A percentile compares a stretch with the other conserved stretches of the same genome.
Conservation (phyloP, 2,888 invertebrate species). For the Caenorhabditis doughertyi region DNA sequence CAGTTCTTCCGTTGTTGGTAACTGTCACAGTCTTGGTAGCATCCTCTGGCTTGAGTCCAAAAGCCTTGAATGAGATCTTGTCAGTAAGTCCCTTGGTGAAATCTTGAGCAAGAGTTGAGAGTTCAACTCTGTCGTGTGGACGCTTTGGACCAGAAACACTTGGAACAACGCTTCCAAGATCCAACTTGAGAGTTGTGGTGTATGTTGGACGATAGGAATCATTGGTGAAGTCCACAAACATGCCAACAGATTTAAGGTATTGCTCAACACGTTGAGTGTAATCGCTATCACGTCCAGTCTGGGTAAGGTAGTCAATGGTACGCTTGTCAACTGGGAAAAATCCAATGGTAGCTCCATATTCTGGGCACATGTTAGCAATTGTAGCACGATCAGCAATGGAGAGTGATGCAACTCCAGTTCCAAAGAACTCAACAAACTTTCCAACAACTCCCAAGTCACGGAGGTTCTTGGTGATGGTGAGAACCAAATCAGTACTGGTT, state of each 20-base stretch:
- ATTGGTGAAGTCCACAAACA: slow-evolving; percentile 91
- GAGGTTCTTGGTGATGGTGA: slow-evolving; percentile 96
- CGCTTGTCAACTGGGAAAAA: slow-evolving; percentile 81
- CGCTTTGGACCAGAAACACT: slow-evolving; percentile 97
- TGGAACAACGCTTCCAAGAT: slow-evolving; percentile 92
- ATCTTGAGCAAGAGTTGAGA: slow-evolving; percentile 91
- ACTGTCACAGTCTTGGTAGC: slow-evolving; percentile 70
- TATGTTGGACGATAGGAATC: slow-evolving; percentile 79
- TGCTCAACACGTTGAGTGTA: slow-evolving; percentile 85
- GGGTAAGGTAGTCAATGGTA: slow-evolving; percentile 78
- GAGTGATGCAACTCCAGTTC: slow-evolving; percentile 92
- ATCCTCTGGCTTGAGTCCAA: slow-evolving; percentile 78
- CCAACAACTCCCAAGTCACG: slow-evolving; percentile 96
- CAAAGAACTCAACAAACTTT: slow-evolving; percentile 99
- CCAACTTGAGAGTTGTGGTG: slow-evolving; percentile 87
- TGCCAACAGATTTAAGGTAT: slow-evolving; percentile 90
- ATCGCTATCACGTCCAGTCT: slow-evolving; percentile 77
- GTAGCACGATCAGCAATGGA: slow-evolving; percentile 96
- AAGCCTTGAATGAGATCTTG: slow-evolving; percentile 87
- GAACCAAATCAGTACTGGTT: slow-evolving; percentile 96
- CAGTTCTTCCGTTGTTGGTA: slow-evolving; percentile 65
- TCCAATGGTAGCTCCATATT: slow-evolving; percentile 92
- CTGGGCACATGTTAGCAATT: slow-evolving; percentile 98
- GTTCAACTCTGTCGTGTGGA: slow-evolving; percentile 92
- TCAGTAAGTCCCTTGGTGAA: slow-evolving; percentile 91